Evolutionary conservation across 2,797 vertebrate genomes (phyloP).

Genomic region (Bucorvus abyssinicus): DNA sequence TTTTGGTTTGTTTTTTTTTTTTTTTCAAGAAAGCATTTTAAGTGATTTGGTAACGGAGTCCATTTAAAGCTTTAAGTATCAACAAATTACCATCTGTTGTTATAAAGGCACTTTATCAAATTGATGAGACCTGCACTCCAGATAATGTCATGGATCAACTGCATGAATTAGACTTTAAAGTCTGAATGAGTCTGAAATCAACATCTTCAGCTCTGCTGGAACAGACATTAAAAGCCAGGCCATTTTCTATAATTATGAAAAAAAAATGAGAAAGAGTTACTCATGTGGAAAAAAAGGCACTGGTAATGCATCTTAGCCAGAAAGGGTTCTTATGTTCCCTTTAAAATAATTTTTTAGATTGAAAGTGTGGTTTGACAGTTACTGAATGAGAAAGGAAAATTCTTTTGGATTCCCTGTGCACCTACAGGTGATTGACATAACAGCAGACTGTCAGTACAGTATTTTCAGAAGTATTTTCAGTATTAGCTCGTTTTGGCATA

Average conservation of each 20-base stretch:
- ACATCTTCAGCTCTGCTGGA: constrained; percentile 28
- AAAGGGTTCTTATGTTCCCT: background rate
- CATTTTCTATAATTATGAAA: constrained; percentile 33
- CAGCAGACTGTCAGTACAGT: background rate
- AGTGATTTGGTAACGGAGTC: constrained; percentile 61
- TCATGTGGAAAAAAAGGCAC: background rate
- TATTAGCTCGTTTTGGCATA: background rate
- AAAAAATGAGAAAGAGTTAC: constrained; percentile 33
- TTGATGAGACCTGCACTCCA: constrained; percentile 44
- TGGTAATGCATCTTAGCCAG: constrained; percentile 7
- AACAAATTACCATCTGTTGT: constrained; percentile 70
- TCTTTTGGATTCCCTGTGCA: background rate
- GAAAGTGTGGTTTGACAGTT: background rate
- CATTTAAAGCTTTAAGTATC: constrained; percentile 66
- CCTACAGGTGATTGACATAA: background rate
- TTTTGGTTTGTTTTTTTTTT: background rate
- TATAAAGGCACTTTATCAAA: constrained; percentile 55
- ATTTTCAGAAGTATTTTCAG: background rate
- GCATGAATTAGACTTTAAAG: constrained; percentile 50
- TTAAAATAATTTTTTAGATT: background rate
- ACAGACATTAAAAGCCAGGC: background rate
- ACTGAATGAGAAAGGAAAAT: background rate
- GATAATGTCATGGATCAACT: constrained; percentile 40
- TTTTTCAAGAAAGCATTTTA: constrained; percentile 60
- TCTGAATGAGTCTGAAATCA: constrained; percentile 52